Percentiles rank a stretch among this genome's conserved stretches.
Evolutionary conservation across 2,113 vertebrate species (phyloP).

Genomic region (Hypomesus transpacificus): DNA sequence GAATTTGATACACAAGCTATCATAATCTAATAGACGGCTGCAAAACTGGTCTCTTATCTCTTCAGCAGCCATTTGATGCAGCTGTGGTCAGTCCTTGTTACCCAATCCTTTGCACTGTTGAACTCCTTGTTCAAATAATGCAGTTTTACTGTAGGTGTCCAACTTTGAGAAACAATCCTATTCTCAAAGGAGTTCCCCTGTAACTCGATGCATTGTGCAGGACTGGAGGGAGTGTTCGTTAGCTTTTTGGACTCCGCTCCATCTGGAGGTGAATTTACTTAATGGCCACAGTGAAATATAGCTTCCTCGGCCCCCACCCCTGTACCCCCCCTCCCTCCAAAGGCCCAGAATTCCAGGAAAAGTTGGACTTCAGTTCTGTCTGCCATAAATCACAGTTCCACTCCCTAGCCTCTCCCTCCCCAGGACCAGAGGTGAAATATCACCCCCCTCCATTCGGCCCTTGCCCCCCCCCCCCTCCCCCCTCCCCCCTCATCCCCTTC

Average conservation of each 20-base stretch:
- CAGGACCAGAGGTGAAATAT: slow-evolving; percentile 52
- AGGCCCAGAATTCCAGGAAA: slow-evolving; percentile 63
- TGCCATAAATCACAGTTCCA: slow-evolving; percentile 65
- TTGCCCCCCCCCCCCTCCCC: slow-evolving; percentile 22
- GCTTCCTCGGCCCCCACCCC: slow-evolving; percentile 42
- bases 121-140: slow-evolving; percentile 45
- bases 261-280: slow-evolving; percentile 58
- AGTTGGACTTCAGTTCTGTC: slow-evolving; percentile 55
- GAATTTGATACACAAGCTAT: slow-evolving; percentile 10
- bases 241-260: slow-evolving; percentile 20
- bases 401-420: slow-evolving; percentile 51
- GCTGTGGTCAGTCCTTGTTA: slow-evolving; percentile 35
- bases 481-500: no score
- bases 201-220: slow-evolving; percentile 31
- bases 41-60: slow-evolving; percentile 12
- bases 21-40: slow-evolving; percentile 12
- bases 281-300: slow-evolving; percentile 59
- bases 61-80: slow-evolving; percentile 25
- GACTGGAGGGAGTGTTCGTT: slow-evolving; percentile 27
- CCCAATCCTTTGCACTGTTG: slow-evolving; percentile 30
- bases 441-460: slow-evolving; percentile 37
- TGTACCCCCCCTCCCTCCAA: slow-evolving; percentile 30
- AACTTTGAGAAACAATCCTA: slow-evolving; percentile 6
- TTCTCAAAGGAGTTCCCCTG: slow-evolving; percentile 13
- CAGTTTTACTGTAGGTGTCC: not conserved